Conservation (phyloP, 2,797 vertebrate species). For the Toxotes lorentzi region DNA sequence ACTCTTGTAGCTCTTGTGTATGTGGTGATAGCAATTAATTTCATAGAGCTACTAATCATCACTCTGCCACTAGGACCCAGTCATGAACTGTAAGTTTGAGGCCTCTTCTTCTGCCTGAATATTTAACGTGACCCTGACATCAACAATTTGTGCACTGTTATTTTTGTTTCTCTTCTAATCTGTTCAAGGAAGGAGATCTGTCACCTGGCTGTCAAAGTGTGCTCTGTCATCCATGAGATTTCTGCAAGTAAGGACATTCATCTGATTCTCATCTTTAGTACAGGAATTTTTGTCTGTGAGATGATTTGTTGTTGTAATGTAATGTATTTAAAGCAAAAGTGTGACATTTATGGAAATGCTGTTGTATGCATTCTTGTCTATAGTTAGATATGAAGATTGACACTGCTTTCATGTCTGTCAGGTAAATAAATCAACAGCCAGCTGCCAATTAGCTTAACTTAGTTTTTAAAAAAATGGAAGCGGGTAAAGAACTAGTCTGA, state of each 20-base stretch:
- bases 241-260: conserved; percentile 64
- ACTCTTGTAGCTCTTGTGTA: conserved; percentile 27
- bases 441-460: not conserved
- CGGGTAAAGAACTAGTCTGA: too few species aligned
- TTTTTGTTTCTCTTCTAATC: not conserved
- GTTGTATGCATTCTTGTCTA: not conserved
- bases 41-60: conserved; percentile 22
- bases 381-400: not conserved
- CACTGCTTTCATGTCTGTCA: not conserved
- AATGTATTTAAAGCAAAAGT: not conserved
- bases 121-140: not conserved
- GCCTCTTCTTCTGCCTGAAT: not conserved
- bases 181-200: conserved; percentile 46
- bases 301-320: not conserved
- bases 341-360: not conserved
- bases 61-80: conserved; percentile 50
- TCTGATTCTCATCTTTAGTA: not conserved
- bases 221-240: conserved; percentile 2
- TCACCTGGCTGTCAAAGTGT: not conserved
- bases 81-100: conserved; percentile 71
- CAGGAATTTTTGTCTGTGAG: not conserved
- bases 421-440: not conserved
- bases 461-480: too few species aligned
- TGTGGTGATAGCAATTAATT: conserved; percentile 19
- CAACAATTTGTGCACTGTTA: not conserved